Evolutionary conservation across 53 echinoderm and acorn worm species (phyloP), one percentile per base, ranked within the genome.

Genomic region (Actinopyga echinites): DNA sequence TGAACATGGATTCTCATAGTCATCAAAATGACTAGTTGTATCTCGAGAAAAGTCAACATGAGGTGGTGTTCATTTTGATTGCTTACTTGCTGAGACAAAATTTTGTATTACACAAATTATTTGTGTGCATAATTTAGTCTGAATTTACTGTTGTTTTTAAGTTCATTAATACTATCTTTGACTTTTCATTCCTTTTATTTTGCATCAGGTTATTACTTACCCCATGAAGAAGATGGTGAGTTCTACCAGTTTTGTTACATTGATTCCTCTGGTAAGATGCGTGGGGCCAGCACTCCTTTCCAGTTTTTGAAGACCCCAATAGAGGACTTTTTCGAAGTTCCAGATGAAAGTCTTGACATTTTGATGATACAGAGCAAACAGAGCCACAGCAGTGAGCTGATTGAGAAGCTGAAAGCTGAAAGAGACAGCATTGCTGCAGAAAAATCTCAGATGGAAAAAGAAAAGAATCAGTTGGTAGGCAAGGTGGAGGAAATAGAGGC

Each of bases 201-300:
- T 33, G 30, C n/a, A 4, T 21, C 84, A 94, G 94, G 91, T 0
- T 90, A 94, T 89, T 94, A 96, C 63, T 84, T 96, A 32, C 97
- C 97, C 63, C 88, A 88, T 79, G 93, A 96, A 55, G 97, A 96
- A 43, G 97, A 96, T 83, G 93, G 97, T 8, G 97, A 96, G 81
- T 96, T 94, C 83, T 96, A 96, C 85, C 97, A 96, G 89, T 94
- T 96, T 81, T 91, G 91, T 55, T 96, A 90, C 88, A 93, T 96
- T n/a, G 93, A 96, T 74, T 86, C 87, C 0, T 29, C 66, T 53
- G 97, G 97, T 64, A 93, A 96, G 88, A 93, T 93, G 91, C 86
- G 90, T 13, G 97, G 93, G 8, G 93, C 93, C 65, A 94, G 93
- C 84, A 93, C 93, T 19, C 97, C 97, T 4, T 96, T 96, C 87